phyloP scores from a whole-genome alignment of 2,797 vertebrate species.

The Furcifer pardalis region DNA sequence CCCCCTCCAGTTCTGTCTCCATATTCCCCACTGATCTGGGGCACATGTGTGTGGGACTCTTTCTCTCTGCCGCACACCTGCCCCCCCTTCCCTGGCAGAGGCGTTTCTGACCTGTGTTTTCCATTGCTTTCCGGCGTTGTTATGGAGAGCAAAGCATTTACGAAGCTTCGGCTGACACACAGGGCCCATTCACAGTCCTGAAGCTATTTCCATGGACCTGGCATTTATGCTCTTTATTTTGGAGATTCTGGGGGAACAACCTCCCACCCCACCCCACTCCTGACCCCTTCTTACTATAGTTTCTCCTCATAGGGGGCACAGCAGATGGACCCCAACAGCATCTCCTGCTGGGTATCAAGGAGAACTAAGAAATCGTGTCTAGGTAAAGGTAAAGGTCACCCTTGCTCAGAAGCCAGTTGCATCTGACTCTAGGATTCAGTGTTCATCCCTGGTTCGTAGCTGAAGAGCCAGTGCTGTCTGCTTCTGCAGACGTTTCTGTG shows the following conservation, averaged over 20 bases:
- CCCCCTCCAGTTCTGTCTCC: neutral
- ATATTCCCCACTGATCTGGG: neutral
- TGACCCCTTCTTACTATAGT: neutral
- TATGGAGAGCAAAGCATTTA: slow-evolving; percentile 62
- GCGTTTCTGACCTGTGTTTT: slow-evolving; percentile 7
- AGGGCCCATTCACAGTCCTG: neutral
- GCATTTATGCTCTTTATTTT: slow-evolving; percentile 13
- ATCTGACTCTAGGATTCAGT: too few relatives aligned
- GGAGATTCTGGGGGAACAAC: neutral
- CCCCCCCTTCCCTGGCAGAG: slow-evolving; percentile 12
- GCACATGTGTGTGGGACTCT: neutral
- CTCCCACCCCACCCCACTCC: neutral
- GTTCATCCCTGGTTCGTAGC: too few relatives aligned
- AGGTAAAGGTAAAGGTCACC: too few relatives aligned
- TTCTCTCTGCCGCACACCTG: slow-evolving; percentile 12
- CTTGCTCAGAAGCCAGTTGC: too few relatives aligned
- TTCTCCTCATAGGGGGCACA: slow-evolving; percentile 6
- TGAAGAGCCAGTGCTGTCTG: too few relatives aligned
- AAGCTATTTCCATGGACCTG: slow-evolving; percentile 36
- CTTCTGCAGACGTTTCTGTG: too few relatives aligned
- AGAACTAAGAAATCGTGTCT: neutral
- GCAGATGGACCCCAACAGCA: neutral
- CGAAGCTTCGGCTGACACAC: slow-evolving; percentile 34
- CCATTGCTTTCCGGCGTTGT: slow-evolving; percentile 58
- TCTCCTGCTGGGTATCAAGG: neutral